Evolutionary conservation across 2,113 vertebrate genomes (phyloP), one percentile per base, ranked within the genome.

Genomic region (Notothenia coriiceps): DNA sequence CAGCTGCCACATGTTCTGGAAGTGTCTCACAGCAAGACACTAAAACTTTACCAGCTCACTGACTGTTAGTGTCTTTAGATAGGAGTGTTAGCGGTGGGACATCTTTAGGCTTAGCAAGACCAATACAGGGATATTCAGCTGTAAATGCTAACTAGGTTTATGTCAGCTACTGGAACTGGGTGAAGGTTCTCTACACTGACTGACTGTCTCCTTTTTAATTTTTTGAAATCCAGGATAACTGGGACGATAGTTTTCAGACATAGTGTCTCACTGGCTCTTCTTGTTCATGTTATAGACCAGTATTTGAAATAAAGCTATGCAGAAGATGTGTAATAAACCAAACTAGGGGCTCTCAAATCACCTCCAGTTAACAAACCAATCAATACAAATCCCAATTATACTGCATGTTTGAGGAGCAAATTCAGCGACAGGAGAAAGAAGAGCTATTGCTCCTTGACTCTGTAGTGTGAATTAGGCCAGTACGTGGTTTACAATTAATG

Each of bases 1-100:
- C 79, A 74, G 86, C 66, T 65, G 74, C 50, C 72, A 75, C 47
- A 18, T 86, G 77, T 84, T 92, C 85, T 71, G 54, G 87, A 85
- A 80, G 72, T 74, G 79, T 90, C 72, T 85, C 83, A 18, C 77
- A 78, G 80, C 73, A 62, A 75, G 75, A 73, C 59, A 43, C n/a
- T 43, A 33, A 70, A 86, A 79, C 50, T 51, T 84, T 61, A 69
- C 81, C 70, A 75, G 55, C 73, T 77, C 60, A 61, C 65, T 57
- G 46, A 52, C 80, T 86, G 29, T 25, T 79, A 29, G 67, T 76
- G 70, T 79, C 46, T 65, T 74, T 8, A 18, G 51, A 78, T 47
- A 73, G 14, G 29, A 54, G 35, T 47, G 29, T 60, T 50, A 8
- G 43, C 29, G 18, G 33, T 12, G 15, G 57, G 54, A 70, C 47